Conservation (phyloP, 2,113 vertebrate species). For the Bos taurus region DNA sequence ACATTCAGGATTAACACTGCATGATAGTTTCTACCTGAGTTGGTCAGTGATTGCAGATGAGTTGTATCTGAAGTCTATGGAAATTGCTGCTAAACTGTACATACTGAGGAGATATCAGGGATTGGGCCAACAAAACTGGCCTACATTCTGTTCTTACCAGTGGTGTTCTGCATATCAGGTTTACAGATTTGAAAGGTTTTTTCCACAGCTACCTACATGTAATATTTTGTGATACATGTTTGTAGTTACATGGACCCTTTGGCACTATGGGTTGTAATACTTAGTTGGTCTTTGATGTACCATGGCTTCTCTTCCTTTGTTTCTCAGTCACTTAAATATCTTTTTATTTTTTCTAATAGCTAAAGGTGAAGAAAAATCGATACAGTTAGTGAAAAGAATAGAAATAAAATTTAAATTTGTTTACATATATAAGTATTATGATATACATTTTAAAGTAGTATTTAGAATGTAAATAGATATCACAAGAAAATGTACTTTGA, state of each 20-base stretch:
- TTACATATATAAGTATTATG: slow-evolving; percentile 21
- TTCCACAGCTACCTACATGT: not conserved
- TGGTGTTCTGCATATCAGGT: not conserved
- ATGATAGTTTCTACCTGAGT: not conserved
- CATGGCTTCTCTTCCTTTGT: not conserved
- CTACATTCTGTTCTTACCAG: not conserved
- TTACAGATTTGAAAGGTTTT: not conserved
- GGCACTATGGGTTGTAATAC: not conserved
- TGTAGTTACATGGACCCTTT: not conserved
- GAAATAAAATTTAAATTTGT: slow-evolving; percentile 26
- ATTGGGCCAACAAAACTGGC: not conserved
- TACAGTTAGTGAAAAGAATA: slow-evolving; percentile 35
- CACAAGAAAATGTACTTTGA: not conserved
- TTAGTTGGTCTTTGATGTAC: not conserved
- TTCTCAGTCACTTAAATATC: slow-evolving; percentile 31
- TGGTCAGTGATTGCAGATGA: not conserved
- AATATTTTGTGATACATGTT: not conserved
- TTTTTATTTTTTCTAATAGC: not conserved
- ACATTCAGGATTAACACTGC: not conserved
- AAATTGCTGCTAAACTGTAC: not conserved
- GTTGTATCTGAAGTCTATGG: not conserved
- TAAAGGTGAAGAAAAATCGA: not conserved
- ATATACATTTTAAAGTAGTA: not conserved
- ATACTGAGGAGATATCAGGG: not conserved
- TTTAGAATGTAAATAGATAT: not conserved